Evolutionary conservation across 2,888 invertebrate species (phyloP).

Genomic region (Cataglyphis cursor): DNA sequence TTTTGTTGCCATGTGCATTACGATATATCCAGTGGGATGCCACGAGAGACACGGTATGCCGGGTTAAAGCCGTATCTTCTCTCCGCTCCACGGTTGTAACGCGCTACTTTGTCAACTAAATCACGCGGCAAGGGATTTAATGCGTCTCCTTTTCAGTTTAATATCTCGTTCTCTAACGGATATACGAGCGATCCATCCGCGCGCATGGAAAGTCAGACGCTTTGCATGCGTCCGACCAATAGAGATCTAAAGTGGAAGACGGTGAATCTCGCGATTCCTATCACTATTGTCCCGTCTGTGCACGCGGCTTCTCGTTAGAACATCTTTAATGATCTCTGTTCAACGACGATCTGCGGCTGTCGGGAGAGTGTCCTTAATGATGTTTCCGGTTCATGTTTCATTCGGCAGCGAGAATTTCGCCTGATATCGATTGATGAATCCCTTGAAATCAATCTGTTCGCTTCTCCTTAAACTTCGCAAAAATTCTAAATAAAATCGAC

Average conservation of each 20-base stretch:
- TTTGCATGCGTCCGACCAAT: slow-evolving; percentile 27
- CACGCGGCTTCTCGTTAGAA: slow-evolving; percentile 73
- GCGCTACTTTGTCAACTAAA: slow-evolving; percentile 51
- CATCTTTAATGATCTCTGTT: slow-evolving; percentile 77
- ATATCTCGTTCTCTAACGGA: neutral
- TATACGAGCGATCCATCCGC: slow-evolving; percentile 22
- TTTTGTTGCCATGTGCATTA: slow-evolving; percentile 29
- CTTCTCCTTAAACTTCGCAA: neutral
- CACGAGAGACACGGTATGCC: neutral
- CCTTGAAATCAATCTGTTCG: neutral
- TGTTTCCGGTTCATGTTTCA: slow-evolving; percentile 68
- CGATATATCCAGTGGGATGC: slow-evolving; percentile 16
- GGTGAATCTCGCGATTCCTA: slow-evolving; percentile 49
- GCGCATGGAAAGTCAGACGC: slow-evolving; percentile 24
- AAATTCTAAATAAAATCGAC: neutral
- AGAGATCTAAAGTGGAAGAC: neutral
- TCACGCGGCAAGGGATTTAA: slow-evolving; percentile 49
- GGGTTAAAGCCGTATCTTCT: neutral
- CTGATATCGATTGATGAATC: slow-evolving; percentile 55
- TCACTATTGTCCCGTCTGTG: slow-evolving; percentile 70
- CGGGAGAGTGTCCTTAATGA: slow-evolving; percentile 73
- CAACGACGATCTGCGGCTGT: slow-evolving; percentile 68
- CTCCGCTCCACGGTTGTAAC: slow-evolving; percentile 12
- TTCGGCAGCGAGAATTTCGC: slow-evolving; percentile 50
- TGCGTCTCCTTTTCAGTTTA: slow-evolving; percentile 31